phyloP scores from a whole-genome alignment of 2,797 vertebrate species.

The Cynopterus sphinx region DNA sequence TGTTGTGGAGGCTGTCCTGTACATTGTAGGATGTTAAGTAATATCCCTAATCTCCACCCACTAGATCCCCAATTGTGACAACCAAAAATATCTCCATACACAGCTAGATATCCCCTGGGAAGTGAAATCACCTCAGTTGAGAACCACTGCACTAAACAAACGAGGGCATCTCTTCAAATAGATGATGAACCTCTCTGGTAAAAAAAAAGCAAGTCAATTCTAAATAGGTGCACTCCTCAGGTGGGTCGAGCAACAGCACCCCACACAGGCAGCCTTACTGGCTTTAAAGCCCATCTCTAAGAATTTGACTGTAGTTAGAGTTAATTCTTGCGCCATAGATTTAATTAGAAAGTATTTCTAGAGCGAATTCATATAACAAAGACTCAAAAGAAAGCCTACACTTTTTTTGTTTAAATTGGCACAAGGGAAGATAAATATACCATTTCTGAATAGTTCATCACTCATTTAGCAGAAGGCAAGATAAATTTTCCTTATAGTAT shows the following conservation, averaged over 20 bases:
- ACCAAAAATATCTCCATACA: not conserved
- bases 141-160: not conserved
- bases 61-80: not conserved
- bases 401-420: not conserved
- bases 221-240: not conserved
- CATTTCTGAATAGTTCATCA: not conserved
- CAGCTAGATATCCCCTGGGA: not conserved
- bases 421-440: too few relatives aligned
- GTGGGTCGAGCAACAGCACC: not conserved
- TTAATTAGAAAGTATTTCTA: slow-evolving; percentile 10
- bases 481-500: not conserved
- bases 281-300: not conserved
- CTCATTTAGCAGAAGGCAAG: not conserved
- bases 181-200: not conserved
- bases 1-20: not conserved
- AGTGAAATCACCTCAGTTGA: not conserved
- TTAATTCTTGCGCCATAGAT: not conserved
- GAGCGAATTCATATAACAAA: not conserved
- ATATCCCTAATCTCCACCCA: not conserved
- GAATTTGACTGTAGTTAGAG: not conserved
- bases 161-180: not conserved
- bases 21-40: not conserved
- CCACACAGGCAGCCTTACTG: not conserved
- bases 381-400: not conserved
- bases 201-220: not conserved